Conservation (phyloP, 2,113 vertebrate genomes). For the Nothobranchius furzeri region DNA sequence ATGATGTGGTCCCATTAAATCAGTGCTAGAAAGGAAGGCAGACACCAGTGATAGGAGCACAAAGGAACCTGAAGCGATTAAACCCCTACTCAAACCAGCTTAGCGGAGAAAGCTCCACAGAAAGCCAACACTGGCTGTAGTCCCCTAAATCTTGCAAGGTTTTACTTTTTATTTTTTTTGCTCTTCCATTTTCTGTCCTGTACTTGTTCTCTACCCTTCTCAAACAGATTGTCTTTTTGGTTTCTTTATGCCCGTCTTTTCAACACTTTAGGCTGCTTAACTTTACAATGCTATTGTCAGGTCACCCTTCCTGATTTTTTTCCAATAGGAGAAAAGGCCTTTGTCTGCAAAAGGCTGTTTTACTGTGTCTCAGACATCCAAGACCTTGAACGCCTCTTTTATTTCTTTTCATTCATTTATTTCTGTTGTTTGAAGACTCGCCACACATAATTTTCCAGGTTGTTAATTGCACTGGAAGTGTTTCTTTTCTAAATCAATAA, state of each 20-base stretch:
- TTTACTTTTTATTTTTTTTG: conserved; percentile 29
- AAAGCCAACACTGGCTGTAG: conserved; percentile 71
- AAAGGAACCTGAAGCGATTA: conserved; percentile 74
- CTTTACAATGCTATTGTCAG: conserved; percentile 69
- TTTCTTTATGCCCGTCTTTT: conserved; percentile 65
- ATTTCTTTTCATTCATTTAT: conserved; percentile 41
- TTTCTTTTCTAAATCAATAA: conserved; percentile 63
- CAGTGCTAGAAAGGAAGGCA: conserved; percentile 57
- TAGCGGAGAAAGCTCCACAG: conserved; percentile 64
- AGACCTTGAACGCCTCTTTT: conserved; percentile 42
- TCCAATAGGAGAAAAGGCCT: conserved; percentile 44
- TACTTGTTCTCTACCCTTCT: conserved; percentile 48
- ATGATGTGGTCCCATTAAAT: conserved; percentile 70
- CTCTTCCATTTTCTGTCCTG: conserved; percentile 23
- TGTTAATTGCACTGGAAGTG: conserved; percentile 69
- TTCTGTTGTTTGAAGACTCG: conserved; percentile 42
- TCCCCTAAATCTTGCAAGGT: conserved; percentile 50
- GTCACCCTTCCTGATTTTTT: conserved; percentile 37
- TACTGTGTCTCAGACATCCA: conserved; percentile 53
- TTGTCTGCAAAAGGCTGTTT: conserved; percentile 39
- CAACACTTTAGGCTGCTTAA: conserved; percentile 70
- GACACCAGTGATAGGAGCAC: conserved; percentile 67
- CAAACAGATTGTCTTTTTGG: conserved; percentile 66
- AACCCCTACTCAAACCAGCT: conserved; percentile 74
- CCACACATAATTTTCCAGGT: conserved; percentile 53